These are phyloP conservation scores for Grallaria varia DNA, from an alignment of 2,113 vertebrate species.

Conservation along the genomic window DNA sequence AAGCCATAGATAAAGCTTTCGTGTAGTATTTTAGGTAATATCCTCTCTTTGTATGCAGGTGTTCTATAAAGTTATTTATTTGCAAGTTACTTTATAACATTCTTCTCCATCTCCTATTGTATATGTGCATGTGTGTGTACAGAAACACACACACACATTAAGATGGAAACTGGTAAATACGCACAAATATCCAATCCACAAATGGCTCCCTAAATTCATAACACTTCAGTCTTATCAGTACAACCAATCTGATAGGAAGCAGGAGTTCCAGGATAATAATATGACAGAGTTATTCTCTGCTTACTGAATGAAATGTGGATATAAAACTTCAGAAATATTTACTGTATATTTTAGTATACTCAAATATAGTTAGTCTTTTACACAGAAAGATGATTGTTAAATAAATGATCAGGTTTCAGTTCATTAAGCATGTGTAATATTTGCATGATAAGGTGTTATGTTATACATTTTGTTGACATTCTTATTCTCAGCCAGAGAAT, in stretches of 20 bases:
- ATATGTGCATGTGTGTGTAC: accelerated
- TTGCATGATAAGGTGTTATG: background rate
- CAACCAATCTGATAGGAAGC: background rate
- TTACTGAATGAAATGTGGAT: background rate
- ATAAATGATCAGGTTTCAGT: conserved; percentile 40
- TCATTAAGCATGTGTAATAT: background rate
- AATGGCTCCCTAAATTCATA: background rate
- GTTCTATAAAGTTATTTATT: background rate
- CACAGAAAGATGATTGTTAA: conserved; percentile 38
- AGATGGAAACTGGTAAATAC: background rate
- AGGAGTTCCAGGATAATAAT: background rate
- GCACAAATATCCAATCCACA: background rate
- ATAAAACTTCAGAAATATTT: conserved; percentile 12
- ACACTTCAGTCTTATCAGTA: background rate
- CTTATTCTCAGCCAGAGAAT: conserved; percentile 13
- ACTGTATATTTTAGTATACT: conserved; percentile 34
- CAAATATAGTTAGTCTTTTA: conserved; percentile 19
- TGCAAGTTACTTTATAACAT: background rate
- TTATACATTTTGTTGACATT: background rate
- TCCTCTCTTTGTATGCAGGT: background rate
- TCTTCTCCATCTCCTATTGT: background rate
- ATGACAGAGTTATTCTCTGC: background rate
- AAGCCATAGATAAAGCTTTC: background rate
- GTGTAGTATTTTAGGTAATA: background rate
- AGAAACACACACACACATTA: background rate